Percentiles rank a stretch among this genome's conserved stretches.
These are phyloP conservation scores for Vanessa cardui DNA, from an alignment of 2,888 invertebrate genomes.

Conservation along the genomic window DNA sequence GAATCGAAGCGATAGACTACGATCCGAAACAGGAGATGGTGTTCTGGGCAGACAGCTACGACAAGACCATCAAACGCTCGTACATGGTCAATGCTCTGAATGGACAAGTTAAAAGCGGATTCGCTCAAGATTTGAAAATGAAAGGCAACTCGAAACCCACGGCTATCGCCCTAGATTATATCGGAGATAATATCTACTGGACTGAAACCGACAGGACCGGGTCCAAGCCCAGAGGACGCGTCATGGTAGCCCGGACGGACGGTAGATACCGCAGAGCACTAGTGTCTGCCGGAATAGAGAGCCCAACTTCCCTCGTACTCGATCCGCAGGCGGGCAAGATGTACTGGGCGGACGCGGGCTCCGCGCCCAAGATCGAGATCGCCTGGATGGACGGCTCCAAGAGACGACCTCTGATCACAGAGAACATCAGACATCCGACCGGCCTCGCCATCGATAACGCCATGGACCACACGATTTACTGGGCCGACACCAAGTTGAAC, in stretches of 20 bases:
- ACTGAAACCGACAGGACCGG: slow-evolving; percentile 91
- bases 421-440: slow-evolving; percentile 92
- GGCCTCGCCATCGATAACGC: slow-evolving; percentile 95
- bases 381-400: slow-evolving; percentile 99
- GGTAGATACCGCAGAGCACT: slow-evolving; percentile 93
- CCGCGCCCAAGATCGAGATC: slow-evolving; percentile 95
- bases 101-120: slow-evolving; percentile 90
- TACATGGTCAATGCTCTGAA: slow-evolving; percentile 92
- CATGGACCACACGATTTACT: slow-evolving; percentile 95
- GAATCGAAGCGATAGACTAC: slow-evolving; percentile 95
- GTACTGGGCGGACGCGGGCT: slow-evolving; percentile 97
- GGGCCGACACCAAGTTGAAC: slow-evolving; percentile 97
- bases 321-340: slow-evolving; percentile 93
- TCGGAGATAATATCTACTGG: slow-evolving; percentile 97
- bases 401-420: slow-evolving; percentile 90
- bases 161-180: slow-evolving; percentile 96
- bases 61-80: slow-evolving; percentile 94
- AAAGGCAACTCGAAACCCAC: slow-evolving; percentile 93
- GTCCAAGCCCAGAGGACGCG: slow-evolving; percentile 88
- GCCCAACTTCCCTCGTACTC: slow-evolving; percentile 93
- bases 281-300: slow-evolving; percentile 89
- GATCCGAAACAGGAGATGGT: slow-evolving; percentile 92
- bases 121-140: slow-evolving; percentile 93
- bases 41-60: slow-evolving; percentile 97
- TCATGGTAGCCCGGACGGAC: slow-evolving; percentile 94